phyloP scores from a whole-genome alignment of 2,797 vertebrate genomes.

The Hydrocynus forskahlii region DNA sequence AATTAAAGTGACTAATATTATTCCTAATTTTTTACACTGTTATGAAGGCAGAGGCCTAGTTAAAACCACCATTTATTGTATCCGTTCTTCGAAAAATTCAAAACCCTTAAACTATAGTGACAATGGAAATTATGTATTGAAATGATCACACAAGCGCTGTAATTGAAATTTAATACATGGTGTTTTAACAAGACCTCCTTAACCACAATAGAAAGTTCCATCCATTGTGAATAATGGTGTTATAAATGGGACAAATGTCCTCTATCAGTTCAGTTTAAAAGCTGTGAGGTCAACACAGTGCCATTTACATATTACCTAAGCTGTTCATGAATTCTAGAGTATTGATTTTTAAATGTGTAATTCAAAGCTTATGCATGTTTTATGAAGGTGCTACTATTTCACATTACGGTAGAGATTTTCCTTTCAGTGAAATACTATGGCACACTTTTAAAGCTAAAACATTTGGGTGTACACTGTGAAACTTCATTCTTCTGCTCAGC shows the following conservation, averaged over 20 bases:
- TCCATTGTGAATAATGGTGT: neutral
- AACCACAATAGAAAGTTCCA: neutral
- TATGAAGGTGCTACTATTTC: neutral
- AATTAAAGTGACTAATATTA: too few species aligned
- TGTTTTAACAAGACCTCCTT: neutral
- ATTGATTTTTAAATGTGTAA: neutral
- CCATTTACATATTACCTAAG: too few species aligned
- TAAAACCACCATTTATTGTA: neutral
- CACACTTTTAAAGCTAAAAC: neutral
- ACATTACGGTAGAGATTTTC: neutral
- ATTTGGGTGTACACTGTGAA: neutral
- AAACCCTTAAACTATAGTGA: neutral
- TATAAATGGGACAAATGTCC: neutral
- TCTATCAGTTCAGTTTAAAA: neutral
- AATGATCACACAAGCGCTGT: neutral
- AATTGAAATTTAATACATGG: neutral
- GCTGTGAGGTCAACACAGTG: neutral
- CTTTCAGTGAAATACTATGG: neutral
- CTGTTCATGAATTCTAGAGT: neutral
- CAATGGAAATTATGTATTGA: neutral
- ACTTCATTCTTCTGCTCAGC: neutral
- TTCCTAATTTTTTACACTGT: too few species aligned
- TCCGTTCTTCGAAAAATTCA: neutral
- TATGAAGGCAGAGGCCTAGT: neutral
- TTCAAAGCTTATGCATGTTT: neutral